Conservation (phyloP, 2,113 vertebrate genomes). For the Marmota monax region DNA sequence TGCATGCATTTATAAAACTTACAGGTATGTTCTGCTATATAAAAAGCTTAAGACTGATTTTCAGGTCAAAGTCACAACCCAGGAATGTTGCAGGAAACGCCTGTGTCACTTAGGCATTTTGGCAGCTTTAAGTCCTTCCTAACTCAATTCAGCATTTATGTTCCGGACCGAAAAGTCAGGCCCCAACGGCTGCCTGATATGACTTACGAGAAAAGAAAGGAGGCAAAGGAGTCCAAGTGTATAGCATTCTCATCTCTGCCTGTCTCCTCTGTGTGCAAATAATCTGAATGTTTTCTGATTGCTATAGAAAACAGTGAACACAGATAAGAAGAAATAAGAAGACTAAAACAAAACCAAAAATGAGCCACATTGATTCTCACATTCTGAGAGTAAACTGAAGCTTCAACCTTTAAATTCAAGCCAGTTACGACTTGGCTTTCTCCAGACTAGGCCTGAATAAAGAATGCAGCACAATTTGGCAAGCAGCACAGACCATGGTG, state of each 20-base stretch:
- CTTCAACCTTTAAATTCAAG: constrained; percentile 20
- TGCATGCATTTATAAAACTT: not conserved
- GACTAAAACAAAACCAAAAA: not conserved
- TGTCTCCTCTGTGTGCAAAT: not conserved
- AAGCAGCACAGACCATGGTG: not conserved
- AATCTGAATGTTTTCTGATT: not conserved
- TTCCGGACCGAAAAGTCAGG: not conserved
- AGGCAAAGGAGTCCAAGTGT: not conserved
- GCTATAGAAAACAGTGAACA: constrained; percentile 8
- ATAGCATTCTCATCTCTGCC: not conserved
- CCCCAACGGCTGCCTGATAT: not conserved
- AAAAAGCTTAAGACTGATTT: not conserved
- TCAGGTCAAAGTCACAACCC: not conserved
- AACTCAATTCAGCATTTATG: not conserved
- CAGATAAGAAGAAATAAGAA: not conserved
- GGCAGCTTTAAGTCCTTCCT: not conserved
- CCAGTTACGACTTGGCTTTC: not conserved
- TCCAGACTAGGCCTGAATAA: not conserved
- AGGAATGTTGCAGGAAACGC: not conserved
- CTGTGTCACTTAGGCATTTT: not conserved
- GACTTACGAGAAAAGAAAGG: not conserved
- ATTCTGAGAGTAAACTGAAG: not conserved
- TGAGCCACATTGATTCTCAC: not conserved
- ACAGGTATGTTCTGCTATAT: not conserved
- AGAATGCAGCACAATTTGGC: not conserved